phyloP scores from a whole-genome alignment of 2,113 vertebrate genomes.

The Aramus guarauna region DNA sequence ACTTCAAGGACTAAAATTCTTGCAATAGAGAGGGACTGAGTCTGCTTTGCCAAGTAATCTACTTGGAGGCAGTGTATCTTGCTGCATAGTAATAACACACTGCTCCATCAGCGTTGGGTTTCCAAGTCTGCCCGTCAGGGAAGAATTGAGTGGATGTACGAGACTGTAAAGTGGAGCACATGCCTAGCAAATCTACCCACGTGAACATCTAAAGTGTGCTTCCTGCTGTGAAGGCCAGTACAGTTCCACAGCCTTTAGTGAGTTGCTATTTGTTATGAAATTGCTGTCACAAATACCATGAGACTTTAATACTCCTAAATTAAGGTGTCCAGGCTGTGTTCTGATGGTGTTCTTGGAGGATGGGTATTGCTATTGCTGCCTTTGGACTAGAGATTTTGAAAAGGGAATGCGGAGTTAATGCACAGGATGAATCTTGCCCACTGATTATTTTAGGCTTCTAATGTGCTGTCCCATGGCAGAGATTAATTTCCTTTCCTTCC shows the following conservation, averaged over 20 bases:
- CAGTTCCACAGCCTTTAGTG: not conserved
- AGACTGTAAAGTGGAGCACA: not conserved
- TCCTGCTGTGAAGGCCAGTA: not conserved
- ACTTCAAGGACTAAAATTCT: slow-evolving; percentile 20
- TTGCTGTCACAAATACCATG: not conserved
- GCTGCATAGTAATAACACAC: not conserved
- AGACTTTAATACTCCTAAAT: not conserved
- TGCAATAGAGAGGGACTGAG: not conserved
- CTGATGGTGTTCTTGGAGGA: not conserved
- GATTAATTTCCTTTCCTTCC: not conserved
- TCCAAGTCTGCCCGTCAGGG: not conserved
- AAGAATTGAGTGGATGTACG: not conserved
- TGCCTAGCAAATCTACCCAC: not conserved
- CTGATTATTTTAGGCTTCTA: not conserved
- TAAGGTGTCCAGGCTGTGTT: not conserved
- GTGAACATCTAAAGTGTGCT: not conserved
- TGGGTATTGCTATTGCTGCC: not conserved
- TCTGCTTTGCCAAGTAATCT: not conserved
- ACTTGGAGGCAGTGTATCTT: not conserved
- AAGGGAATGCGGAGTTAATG: not conserved
- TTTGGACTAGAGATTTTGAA: not conserved
- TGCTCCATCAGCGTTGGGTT: not conserved
- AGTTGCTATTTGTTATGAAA: not conserved
- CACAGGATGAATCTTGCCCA: not conserved
- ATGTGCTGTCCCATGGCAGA: not conserved